Percentiles rank a stretch among this genome's conserved stretches.
Evolutionary conservation across 2,113 vertebrate genomes (phyloP).

Genomic region (Brienomyrus brachyistius): DNA sequence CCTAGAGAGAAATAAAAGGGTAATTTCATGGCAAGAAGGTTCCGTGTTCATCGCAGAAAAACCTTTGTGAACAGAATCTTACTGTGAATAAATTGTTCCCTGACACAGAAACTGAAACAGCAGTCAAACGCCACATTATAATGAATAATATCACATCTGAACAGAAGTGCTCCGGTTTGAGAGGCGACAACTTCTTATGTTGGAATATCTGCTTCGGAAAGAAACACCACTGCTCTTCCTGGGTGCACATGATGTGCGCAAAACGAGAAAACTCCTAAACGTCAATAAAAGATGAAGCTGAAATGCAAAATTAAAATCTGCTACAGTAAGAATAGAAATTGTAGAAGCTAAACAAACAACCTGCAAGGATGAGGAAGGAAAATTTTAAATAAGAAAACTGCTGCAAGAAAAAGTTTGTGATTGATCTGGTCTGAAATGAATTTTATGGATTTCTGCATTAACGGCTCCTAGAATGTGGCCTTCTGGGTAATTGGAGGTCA

Average conservation of each 20-base stretch:
- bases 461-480: not conserved
- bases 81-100: not conserved
- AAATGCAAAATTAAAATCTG: not conserved
- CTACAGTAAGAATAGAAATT: not conserved
- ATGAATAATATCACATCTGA: not conserved
- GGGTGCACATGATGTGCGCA: no score
- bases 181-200: not conserved
- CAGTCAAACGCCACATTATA: not conserved
- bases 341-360: not conserved
- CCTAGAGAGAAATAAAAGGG: conserved; percentile 2
- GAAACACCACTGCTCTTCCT: not conserved
- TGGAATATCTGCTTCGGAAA: not conserved
- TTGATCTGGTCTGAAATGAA: not conserved
- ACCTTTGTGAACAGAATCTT: not conserved
- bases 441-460: not conserved
- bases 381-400: not conserved
- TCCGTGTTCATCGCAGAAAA: not conserved
- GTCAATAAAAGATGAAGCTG: not conserved
- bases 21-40: not conserved
- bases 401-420: not conserved
- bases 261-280: not conserved
- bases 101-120: not conserved
- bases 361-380: not conserved
- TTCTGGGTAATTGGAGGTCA: not conserved
- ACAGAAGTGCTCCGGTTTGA: not conserved